phyloP scores from a whole-genome alignment of 2,797 vertebrate species.

The Gouania willdenowi region DNA sequence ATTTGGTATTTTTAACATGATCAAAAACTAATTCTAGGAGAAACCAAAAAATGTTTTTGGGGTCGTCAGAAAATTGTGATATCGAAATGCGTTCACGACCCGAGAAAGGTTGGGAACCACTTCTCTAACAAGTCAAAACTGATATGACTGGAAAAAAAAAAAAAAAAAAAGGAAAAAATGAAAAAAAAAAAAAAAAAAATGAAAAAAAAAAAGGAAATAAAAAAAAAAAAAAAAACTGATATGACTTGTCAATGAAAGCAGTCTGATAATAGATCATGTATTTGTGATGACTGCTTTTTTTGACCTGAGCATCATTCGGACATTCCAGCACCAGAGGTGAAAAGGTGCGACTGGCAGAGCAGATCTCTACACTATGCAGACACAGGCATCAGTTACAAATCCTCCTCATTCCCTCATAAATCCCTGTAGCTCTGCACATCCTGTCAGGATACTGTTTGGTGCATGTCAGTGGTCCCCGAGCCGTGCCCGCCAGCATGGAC shows the following conservation, averaged over 20 bases:
- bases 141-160: too few species aligned
- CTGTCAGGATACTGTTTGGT: conserved; percentile 61
- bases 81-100: too few species aligned
- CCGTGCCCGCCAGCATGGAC: conserved; percentile 38
- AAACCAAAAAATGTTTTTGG: too few species aligned
- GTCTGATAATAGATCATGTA: too few species aligned
- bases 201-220: conserved; percentile 23
- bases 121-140: too few species aligned
- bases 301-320: conserved; percentile 69
- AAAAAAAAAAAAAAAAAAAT: conserved; percentile 21
- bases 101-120: too few species aligned
- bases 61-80: too few species aligned
- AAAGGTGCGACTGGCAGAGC: conserved; percentile 56
- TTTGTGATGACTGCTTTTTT: conserved; percentile 42
- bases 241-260: conserved; percentile 40
- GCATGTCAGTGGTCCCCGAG: conserved; percentile 56
- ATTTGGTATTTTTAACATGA: too few species aligned
- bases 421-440: conserved; percentile 62
- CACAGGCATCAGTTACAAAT: conserved; percentile 72
- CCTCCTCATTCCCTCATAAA: conserved; percentile 75
- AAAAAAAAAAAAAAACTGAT: conserved; percentile 33
- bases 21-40: too few species aligned
- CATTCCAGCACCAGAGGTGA: conserved; percentile 55
- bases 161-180: conserved; percentile 25
- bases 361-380: conserved; percentile 49